A percentile compares a stretch with the other conserved stretches of the same genome.
Evolutionary conservation across 2,888 invertebrate species (phyloP).

Genomic region (Scaptomyza reducta): DNA sequence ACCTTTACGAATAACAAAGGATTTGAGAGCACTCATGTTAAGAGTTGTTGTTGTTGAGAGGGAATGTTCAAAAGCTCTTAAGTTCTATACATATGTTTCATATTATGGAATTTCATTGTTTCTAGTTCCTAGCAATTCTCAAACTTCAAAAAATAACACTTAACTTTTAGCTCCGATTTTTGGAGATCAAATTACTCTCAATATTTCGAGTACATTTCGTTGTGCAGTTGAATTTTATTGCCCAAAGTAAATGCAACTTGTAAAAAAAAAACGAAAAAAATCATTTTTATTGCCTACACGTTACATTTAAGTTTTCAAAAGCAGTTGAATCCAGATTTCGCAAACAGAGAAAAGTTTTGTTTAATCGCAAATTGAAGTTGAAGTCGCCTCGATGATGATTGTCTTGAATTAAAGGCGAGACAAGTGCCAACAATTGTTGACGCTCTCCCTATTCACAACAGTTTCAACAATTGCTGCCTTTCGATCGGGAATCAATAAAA

Average conservation of each 20-base stretch:
- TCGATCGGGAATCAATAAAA: constrained; percentile 51
- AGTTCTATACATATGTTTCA: too few species aligned
- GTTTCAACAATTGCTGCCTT: constrained; percentile 26
- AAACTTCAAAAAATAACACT: background rate
- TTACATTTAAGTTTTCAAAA: background rate
- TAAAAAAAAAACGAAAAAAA: background rate
- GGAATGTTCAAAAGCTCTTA: background rate
- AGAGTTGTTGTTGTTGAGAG: background rate
- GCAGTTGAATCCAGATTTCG: constrained; percentile 52
- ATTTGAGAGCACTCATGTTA: background rate
- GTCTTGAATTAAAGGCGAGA: constrained; percentile 53
- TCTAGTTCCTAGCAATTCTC: too few species aligned
- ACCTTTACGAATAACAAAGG: background rate
- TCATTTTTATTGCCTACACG: background rate
- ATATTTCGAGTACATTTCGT: background rate
- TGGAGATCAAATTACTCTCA: constrained; percentile 3
- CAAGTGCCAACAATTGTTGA: constrained; percentile 9
- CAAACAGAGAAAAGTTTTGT: constrained; percentile 3
- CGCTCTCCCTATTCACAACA: constrained; percentile 16
- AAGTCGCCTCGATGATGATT: constrained; percentile 39
- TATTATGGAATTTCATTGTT: too few species aligned
- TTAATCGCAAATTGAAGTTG: constrained; percentile 63
- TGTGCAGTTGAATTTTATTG: background rate
- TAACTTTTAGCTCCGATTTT: background rate
- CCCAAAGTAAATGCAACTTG: background rate